Base-by-base conservation (phyloP, 2,113 vertebrate genomes). In the Erpornis zantholeuca region DNA sequence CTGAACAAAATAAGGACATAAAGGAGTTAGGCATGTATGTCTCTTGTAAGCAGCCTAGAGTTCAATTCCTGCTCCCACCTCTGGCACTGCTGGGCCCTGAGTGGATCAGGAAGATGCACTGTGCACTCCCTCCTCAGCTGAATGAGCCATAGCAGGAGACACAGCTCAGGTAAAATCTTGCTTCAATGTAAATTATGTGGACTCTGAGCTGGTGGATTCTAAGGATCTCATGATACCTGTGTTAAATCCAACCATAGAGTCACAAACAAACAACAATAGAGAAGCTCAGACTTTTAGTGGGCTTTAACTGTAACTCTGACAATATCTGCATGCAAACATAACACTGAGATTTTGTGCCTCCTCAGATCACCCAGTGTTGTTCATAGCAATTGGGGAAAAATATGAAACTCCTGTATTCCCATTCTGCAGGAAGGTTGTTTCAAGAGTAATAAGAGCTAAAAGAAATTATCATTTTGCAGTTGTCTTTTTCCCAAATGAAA, bases 311-410 rank as follows among this genome's bases (percentile, higher is more conserved):
- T 16, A 93, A n/a, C 35, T 59, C 68, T 59, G 42, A 31, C 35
- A 78, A 27, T 0, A 50, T 33, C 0, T 64, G 18, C 27, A 49
- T 0, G 5, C 9, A 63, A 72, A 42, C 1, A 0, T 5, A 64
- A 31, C 11, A 22, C 7, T 14, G n/a, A 75, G 15, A 11, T 40
- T 25, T 40, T 44, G 12, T 36, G 49, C 49, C 49, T 68, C 12
- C 33, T 69, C 38, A 65, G 20, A 49, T 19, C 21, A 85, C 2
- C 5, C 12, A 33, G 9, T 9, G 12, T 10, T 80, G 24, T 56
- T 27, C 31, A 54, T 25, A 20, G 47, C 23, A 33, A 13, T 7
- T 73, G 47, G 18, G 13, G 25, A 49, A 57, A 69, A 84, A 33
- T 2, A 85, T 0, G 3, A 23, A 82, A 87, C 9, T 50, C 49